phyloP scores from a whole-genome alignment of 2,113 vertebrate genomes.

The Taxidea taxus region DNA sequence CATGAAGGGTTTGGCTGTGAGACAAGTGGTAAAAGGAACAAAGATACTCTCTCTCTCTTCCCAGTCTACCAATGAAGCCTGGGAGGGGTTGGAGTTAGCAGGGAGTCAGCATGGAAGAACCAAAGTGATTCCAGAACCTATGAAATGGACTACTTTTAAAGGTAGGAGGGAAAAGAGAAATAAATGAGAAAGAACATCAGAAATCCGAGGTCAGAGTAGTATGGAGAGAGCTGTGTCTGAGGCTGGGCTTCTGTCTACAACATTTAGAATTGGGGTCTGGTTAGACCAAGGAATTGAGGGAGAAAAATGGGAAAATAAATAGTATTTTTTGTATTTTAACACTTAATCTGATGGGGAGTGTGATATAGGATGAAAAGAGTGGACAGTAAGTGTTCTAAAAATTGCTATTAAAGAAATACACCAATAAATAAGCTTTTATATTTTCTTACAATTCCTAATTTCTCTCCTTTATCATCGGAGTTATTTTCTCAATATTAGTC shows the following conservation, averaged over 20 bases:
- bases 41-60: not conserved
- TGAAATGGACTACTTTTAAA: not conserved
- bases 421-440: not conserved
- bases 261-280: not conserved
- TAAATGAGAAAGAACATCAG: not conserved
- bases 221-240: not conserved
- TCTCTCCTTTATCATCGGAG: not conserved
- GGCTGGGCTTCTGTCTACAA: not conserved
- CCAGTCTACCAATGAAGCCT: not conserved
- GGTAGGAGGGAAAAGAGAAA: not conserved
- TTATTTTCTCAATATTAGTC: not conserved
- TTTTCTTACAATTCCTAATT: not conserved
- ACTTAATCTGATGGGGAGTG: not conserved
- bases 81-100: not conserved
- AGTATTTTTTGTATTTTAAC: not conserved
- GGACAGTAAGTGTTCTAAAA: not conserved
- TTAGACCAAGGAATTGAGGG: not conserved
- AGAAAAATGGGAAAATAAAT: conserved; percentile 27
- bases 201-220: not conserved
- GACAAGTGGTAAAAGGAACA: not conserved
- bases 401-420: conserved; percentile 23
- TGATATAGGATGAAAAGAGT: not conserved
- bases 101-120: not conserved
- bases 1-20: not conserved
- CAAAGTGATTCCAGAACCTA: not conserved